Base-by-base conservation (phyloP, 1,140 invertebrate genomes). In the Drosophila orena region DNA sequence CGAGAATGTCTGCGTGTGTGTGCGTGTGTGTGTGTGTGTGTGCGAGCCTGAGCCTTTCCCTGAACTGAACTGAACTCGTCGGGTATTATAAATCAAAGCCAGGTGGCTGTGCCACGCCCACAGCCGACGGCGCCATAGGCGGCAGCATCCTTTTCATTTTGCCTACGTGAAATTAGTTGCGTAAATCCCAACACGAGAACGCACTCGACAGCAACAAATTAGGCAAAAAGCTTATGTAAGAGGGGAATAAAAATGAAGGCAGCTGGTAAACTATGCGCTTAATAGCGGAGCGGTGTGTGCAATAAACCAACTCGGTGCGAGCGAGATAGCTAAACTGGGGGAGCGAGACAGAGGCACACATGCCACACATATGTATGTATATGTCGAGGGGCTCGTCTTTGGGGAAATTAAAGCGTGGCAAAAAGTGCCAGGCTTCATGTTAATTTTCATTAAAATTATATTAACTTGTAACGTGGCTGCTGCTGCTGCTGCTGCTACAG, bases 401-500 rank as follows among this genome's bases (percentile, higher is more conserved):
- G 78, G 84, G 84, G 84, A 88, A 88, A 88, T 88, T 89, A 84
- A 88, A 88, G 84, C 79, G 76, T 88, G 79, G 72, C 72, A 89
- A 89, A 86, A 88, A 88, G 83, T 83, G 84, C 83, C 79, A 73
- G 66, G 83, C 84, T 86, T 89, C 84, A 88, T 88, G 84, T 88
- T 88, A 88, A 88, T 88, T 88, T 88, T 88, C 84, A 88, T 88
- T 88, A 88, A 88, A 88, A 88, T 88, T 88, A 88, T 88, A 88
- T 88, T 88, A 88, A 88, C 84, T 88, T 88, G 84, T 84, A 88
- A 89, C 84, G 80, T 79, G 84, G 84, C 84, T 78, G 52, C 46
- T 50, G 42, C 43, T 42, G 34, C 56, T 60, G 56, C 46, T 44
- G 56, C 46, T 44, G 1, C 37, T 49, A 47, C 34, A 68, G 60